phyloP scores from a whole-genome alignment of 1,140 invertebrate genomes.

The Hylaeus volcanicus region DNA sequence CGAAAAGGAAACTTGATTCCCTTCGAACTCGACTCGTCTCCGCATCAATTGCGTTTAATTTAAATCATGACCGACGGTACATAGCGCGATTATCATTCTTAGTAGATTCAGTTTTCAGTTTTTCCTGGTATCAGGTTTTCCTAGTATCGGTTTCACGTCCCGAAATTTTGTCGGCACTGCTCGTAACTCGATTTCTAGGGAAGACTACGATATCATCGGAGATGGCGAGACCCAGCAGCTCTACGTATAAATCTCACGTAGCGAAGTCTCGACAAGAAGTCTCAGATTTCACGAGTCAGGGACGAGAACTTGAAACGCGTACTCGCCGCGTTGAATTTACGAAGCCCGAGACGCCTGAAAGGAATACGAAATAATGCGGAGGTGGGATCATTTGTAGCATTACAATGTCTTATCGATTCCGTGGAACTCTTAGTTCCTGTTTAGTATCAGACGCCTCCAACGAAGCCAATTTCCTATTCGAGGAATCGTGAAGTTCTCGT shows the following conservation, averaged over 20 bases:
- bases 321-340: slow-evolving; percentile 21
- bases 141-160: background rate
- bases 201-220: slow-evolving; percentile 20
- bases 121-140: background rate
- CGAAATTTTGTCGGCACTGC: background rate
- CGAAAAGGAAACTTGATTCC: no score
- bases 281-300: slow-evolving; percentile 26
- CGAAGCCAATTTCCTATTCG: background rate
- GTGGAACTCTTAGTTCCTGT: background rate
- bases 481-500: background rate
- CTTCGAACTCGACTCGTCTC: no score
- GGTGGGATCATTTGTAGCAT: slow-evolving; percentile 13
- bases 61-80: no score
- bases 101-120: no score
- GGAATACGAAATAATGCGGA: slow-evolving; percentile 14
- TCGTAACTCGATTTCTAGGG: background rate
- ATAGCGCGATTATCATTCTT: no score
- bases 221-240: slow-evolving; percentile 2
- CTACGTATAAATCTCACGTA: slow-evolving; percentile 37
- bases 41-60: no score
- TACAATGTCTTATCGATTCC: slow-evolving; percentile 7
- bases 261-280: slow-evolving; percentile 29
- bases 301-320: slow-evolving; percentile 31
- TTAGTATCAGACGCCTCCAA: background rate
- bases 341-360: background rate